Conservation (phyloP, 2,797 vertebrate species). For the Crax fasciolata region DNA sequence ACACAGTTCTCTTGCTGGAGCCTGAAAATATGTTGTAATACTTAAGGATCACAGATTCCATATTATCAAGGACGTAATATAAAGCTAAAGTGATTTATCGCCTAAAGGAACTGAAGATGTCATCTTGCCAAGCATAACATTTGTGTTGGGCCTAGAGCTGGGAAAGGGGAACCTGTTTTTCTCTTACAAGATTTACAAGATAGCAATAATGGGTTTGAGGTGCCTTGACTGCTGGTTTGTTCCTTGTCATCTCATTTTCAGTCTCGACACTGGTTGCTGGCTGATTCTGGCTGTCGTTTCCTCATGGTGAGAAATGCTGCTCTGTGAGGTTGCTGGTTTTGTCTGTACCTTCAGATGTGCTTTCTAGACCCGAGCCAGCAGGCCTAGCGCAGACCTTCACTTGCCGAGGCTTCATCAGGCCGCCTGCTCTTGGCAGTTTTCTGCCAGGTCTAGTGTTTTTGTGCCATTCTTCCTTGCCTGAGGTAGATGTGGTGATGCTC, state of each 20-base stretch:
- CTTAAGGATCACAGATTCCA: background rate
- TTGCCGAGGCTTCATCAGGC: background rate
- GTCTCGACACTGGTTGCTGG: rapidly evolving
- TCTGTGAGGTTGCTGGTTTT: too few relatives aligned
- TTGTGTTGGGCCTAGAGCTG: background rate
- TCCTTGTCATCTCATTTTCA: background rate
- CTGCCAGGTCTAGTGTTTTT: background rate
- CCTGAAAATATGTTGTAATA: background rate
- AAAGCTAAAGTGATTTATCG: background rate
- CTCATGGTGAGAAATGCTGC: background rate
- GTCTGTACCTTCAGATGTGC: rapidly evolving
- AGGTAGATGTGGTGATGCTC: rapidly evolving
- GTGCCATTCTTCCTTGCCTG: rapidly evolving
- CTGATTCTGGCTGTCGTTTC: background rate
- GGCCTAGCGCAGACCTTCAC: rapidly evolving
- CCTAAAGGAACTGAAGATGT: background rate
- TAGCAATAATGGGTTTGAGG: background rate
- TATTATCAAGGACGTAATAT: background rate
- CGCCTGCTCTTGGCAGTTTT: background rate
- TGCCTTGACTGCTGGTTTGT: background rate
- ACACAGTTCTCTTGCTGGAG: background rate
- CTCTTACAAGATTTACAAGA: background rate
- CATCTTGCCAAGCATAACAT: background rate
- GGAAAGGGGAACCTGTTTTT: background rate
- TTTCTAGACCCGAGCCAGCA: background rate